These are phyloP conservation scores for Cephus nigrinus DNA, from an alignment of 2,888 invertebrate species.

Conservation along the genomic window DNA sequence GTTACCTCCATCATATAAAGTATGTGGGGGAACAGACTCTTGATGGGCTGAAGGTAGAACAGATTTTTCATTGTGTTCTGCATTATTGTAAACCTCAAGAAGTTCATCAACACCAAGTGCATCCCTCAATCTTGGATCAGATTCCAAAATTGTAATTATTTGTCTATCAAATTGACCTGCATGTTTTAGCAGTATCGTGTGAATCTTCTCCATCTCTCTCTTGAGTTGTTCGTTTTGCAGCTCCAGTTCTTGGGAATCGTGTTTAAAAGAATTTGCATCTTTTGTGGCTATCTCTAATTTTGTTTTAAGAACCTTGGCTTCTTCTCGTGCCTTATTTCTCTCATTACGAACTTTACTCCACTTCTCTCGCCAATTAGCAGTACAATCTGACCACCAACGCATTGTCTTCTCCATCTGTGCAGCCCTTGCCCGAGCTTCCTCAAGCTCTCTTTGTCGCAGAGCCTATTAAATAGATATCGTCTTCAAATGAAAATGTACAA, in stretches of 20 bases:
- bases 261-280: slow-evolving; percentile 78
- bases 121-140: slow-evolving; percentile 55
- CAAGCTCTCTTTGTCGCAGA: slow-evolving; percentile 82
- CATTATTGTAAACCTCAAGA: slow-evolving; percentile 52
- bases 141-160: slow-evolving; percentile 57
- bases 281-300: slow-evolving; percentile 84
- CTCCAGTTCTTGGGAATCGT: slow-evolving; percentile 84
- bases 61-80: slow-evolving; percentile 40
- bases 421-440: slow-evolving; percentile 93
- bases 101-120: slow-evolving; percentile 54
- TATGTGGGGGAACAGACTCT: slow-evolving; percentile 35
- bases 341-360: slow-evolving; percentile 96
- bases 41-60: slow-evolving; percentile 29
- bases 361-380: slow-evolving; percentile 95
- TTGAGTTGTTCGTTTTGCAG: slow-evolving; percentile 81
- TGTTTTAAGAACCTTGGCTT: slow-evolving; percentile 82
- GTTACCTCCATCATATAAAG: slow-evolving; percentile 40
- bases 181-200: slow-evolving; percentile 75
- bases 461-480: slow-evolving; percentile 62
- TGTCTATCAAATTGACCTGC: slow-evolving; percentile 76
- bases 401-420: slow-evolving; percentile 99
- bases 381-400: slow-evolving; percentile 99
- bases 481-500: neutral
- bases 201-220: slow-evolving; percentile 84
- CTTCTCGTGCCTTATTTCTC: slow-evolving; percentile 92